A percentile compares a stretch with the other conserved stretches of the same genome.
These are phyloP conservation scores for Clarias laeviceps DNA, from an alignment of 2,797 vertebrate genomes.

Conservation along the genomic window DNA sequence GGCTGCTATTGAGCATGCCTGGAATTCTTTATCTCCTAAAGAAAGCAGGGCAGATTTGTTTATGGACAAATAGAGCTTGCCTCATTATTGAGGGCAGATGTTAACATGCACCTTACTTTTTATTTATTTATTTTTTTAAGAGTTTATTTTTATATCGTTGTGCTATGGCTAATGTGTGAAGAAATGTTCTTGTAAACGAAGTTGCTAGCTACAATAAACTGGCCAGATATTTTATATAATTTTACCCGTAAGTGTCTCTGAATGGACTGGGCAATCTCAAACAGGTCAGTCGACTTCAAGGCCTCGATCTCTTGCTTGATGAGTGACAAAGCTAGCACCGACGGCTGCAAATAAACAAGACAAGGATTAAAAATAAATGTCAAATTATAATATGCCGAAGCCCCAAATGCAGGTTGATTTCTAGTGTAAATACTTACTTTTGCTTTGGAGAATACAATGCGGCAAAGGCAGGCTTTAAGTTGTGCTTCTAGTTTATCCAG, in stretches of 20 bases:
- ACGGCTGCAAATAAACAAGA: constrained; percentile 77
- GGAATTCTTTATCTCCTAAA: constrained; percentile 12
- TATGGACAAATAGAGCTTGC: neutral
- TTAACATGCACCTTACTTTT: neutral
- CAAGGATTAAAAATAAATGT: constrained; percentile 16
- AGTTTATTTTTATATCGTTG: neutral
- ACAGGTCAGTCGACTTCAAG: constrained; percentile 83
- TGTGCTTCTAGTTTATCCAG: constrained; percentile 95
- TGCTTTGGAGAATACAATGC: constrained; percentile 92
- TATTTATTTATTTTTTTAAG: neutral
- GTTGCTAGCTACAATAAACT: constrained; percentile 1
- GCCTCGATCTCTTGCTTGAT: constrained; percentile 88
- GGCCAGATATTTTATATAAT: neutral
- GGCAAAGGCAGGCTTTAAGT: constrained; percentile 95
- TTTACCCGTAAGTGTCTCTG: constrained; percentile 93
- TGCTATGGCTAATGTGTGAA: neutral
- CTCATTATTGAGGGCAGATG: neutral
- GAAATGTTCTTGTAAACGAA: neutral
- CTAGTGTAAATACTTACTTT: constrained; percentile 75
- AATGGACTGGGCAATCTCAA: constrained; percentile 86
- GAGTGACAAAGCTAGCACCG: constrained; percentile 92
- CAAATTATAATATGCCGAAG: neutral
- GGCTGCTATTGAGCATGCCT: constrained; percentile 21
- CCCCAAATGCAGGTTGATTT: neutral
- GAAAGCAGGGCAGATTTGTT: constrained; percentile 26